Percentiles rank a stretch among this genome's conserved stretches.
phyloP scores from a whole-genome alignment of 2,797 vertebrate genomes.

The Artibeus lituratus region DNA sequence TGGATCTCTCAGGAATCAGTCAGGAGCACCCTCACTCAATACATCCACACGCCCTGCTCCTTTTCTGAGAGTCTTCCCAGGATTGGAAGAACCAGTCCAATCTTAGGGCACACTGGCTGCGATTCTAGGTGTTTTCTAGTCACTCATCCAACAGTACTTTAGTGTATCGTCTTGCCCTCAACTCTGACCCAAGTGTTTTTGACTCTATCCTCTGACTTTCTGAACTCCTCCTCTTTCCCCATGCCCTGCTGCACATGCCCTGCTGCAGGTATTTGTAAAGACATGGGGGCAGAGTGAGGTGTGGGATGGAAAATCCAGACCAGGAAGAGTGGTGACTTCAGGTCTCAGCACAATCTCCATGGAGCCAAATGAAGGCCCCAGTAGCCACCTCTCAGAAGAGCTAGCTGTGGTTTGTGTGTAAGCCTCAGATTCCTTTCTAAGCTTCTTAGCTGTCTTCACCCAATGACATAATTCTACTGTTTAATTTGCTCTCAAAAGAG shows the following conservation, averaged over 20 bases:
- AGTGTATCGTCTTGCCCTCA: rapidly evolving
- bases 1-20: neutral
- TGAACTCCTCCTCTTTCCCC: neutral
- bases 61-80: neutral
- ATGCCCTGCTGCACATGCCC: neutral
- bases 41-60: neutral
- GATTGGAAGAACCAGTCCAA: neutral
- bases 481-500: neutral
- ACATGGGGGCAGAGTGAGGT: no score
- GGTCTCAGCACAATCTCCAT: neutral
- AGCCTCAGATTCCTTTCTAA: neutral
- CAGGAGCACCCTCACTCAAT: neutral
- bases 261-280: neutral
- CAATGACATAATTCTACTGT: neutral
- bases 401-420: neutral
- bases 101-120: neutral
- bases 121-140: no score
- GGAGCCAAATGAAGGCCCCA: no score
- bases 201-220: neutral
- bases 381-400: neutral
- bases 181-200: neutral
- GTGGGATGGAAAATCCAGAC: neutral
- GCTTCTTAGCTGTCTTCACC: neutral
- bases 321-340: neutral
- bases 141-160: neutral